These are phyloP conservation scores for Macrotus californicus DNA, from an alignment of 2,113 vertebrate species.

Conservation along the genomic window DNA sequence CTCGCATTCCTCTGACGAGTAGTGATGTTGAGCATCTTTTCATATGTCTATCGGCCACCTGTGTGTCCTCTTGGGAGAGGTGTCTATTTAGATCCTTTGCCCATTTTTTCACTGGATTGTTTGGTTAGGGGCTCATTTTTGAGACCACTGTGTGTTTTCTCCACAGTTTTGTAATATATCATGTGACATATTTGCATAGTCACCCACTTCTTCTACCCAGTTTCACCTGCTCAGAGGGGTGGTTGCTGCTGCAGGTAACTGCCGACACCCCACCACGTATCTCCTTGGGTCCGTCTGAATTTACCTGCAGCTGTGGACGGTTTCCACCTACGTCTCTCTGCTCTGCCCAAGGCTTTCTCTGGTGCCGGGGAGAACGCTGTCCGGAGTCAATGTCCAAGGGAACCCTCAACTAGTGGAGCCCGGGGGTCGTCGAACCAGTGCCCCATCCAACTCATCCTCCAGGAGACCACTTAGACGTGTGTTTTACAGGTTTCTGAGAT, in stretches of 20 bases:
- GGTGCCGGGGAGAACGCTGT: not conserved
- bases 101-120: not conserved
- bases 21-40: not conserved
- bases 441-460: not conserved
- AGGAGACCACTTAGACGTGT: not conserved
- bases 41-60: not conserved
- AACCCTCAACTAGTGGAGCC: not conserved
- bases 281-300: not conserved
- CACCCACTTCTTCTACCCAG: not conserved
- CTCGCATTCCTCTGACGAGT: not conserved
- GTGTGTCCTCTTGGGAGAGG: not conserved
- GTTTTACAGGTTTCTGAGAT: not conserved
- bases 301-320: not conserved
- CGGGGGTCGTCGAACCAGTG: not conserved
- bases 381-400: not conserved
- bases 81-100: not conserved
- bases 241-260: not conserved
- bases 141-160: not conserved
- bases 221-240: not conserved
- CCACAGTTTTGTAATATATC: not conserved
- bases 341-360: not conserved
- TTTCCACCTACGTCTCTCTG: not conserved
- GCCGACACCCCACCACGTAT: rapidly evolving
- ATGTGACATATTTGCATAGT: not conserved
- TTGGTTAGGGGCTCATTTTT: not conserved